Base-by-base conservation (phyloP, 2,113 vertebrate genomes). In the Plecturocebus donacophilus region DNA sequence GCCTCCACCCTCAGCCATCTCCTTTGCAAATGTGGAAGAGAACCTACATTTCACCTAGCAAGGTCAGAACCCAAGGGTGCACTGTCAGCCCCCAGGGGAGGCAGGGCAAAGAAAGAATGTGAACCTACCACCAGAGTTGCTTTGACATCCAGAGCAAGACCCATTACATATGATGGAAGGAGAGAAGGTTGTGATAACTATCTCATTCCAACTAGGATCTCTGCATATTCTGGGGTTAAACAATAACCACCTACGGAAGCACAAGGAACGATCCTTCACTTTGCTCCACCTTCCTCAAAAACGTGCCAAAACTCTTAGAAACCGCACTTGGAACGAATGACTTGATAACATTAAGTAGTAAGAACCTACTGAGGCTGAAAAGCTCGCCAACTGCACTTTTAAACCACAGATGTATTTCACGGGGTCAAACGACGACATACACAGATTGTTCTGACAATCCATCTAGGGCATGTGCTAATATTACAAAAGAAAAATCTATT, bases 191-290 rank as follows among this genome's bases (percentile, higher is more conserved):
- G 17, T 4, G 35, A 35, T 40, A 2, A n/a, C 35, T 6, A 40
- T 17, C 47, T 42, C 40, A 8, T 25, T n/a, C 40, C 27, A 2
- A 27, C 7, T 1, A 25, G 58, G 23, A 77, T 21, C 66, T 40
- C 40, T n/a, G 68, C 54, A 42, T 3, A 12, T 14, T 17, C 7
- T 40, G 7, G 47, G 32, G 25, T 20, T 4, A 7, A 32, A 35
- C 11, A 4, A 8, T 7, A 1, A 38, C 2, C 32, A 4, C 20
- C 35, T 0, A 5, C 0, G 1, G 12, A 11, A 14, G 25, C 16
- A 3, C 1, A 30, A 0, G 0, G 3, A 56, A 76, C 0, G 8
- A 68, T 11, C 8, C n/a, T 45, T 38, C 19, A 12, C 5, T 56
- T 11, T 16, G 47, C 56, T 35, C 45, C 38, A 7, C 38, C 66